phyloP scores from a whole-genome alignment of 1,140 invertebrate genomes.

The Agrypnia vestita region DNA sequence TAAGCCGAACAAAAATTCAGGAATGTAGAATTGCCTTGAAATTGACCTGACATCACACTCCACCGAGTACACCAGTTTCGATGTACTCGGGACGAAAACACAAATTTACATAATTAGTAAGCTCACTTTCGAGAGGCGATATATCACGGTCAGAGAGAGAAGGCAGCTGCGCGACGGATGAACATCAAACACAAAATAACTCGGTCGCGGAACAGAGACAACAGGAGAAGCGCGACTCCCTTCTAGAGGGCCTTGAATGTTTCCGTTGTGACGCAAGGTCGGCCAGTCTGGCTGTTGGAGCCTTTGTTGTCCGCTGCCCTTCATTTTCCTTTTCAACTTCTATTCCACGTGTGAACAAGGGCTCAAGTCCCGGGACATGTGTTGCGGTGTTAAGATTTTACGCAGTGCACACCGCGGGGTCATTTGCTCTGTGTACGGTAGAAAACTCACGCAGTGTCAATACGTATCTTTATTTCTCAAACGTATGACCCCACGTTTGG shows the following conservation, averaged over 20 bases:
- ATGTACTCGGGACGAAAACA: conserved; percentile 20
- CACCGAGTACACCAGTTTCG: conserved; percentile 2
- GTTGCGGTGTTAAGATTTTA: background rate
- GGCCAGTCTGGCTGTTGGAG: conserved; percentile 62
- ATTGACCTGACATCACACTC: conserved; percentile 14
- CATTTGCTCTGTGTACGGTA: conserved; percentile 26
- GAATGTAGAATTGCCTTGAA: too few species aligned
- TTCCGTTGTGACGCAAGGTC: conserved; percentile 68
- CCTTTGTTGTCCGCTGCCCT: conserved; percentile 42
- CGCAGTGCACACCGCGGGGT: background rate
- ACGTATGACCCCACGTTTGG: too few species aligned
- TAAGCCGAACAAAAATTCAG: too few species aligned
- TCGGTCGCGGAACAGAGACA: conserved; percentile 56
- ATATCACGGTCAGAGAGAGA: conserved; percentile 29
- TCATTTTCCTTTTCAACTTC: conserved; percentile 21
- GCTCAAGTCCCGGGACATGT: conserved; percentile 20
- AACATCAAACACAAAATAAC: conserved; percentile 51
- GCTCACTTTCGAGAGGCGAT: conserved; percentile 38
- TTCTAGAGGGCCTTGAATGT: conserved; percentile 65
- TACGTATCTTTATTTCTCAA: background rate
- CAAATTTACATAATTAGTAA: conserved; percentile 42
- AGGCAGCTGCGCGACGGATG: background rate
- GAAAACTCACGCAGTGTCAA: background rate
- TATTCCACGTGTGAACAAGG: conserved; percentile 43
- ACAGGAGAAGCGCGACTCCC: conserved; percentile 41